Conservation (phyloP, 64 coral and sea anemone species). For the Astreopora myriophthalma region DNA sequence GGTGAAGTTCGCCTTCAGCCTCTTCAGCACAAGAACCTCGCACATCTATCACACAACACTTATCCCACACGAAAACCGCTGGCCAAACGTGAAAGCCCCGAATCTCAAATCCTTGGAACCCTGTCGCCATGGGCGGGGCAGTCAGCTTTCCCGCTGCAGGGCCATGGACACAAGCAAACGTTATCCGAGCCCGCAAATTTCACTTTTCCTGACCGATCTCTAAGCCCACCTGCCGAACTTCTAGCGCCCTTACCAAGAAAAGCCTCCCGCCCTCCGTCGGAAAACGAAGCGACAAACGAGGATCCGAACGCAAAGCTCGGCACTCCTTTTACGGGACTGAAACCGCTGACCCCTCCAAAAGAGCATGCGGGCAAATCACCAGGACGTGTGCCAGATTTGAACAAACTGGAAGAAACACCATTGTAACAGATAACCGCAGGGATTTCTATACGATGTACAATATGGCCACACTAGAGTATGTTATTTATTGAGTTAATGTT, state of each 20-base stretch:
- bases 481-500: too few relatives aligned
- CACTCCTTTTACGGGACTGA: conserved; percentile 20
- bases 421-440: conserved; percentile 19
- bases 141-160: conserved; percentile 55
- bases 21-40: conserved; percentile 83
- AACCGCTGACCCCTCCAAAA: conserved; percentile 52
- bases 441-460: too few relatives aligned
- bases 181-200: conserved; percentile 73
- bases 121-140: conserved; percentile 62
- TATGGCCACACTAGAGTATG: too few relatives aligned
- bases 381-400: conserved; percentile 56
- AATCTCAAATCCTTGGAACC: conserved; percentile 56
- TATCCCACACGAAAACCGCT: conserved; percentile 58
- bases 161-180: conserved; percentile 62
- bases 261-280: conserved; percentile 78
- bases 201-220: conserved; percentile 58
- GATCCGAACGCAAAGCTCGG: conserved; percentile 47
- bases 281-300: conserved; percentile 58
- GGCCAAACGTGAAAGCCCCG: conserved; percentile 44
- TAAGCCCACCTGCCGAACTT: conserved; percentile 74
- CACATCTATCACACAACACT: conserved; percentile 64
- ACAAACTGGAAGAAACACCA: conserved; percentile 81
- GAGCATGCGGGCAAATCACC: conserved; percentile 8
- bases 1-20: conserved; percentile 89
- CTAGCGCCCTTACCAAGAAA: conserved; percentile 80